Percentiles rank a stretch among this genome's conserved stretches.
Conservation (phyloP, 2,797 vertebrate species). For the Pangasius djambal region DNA sequence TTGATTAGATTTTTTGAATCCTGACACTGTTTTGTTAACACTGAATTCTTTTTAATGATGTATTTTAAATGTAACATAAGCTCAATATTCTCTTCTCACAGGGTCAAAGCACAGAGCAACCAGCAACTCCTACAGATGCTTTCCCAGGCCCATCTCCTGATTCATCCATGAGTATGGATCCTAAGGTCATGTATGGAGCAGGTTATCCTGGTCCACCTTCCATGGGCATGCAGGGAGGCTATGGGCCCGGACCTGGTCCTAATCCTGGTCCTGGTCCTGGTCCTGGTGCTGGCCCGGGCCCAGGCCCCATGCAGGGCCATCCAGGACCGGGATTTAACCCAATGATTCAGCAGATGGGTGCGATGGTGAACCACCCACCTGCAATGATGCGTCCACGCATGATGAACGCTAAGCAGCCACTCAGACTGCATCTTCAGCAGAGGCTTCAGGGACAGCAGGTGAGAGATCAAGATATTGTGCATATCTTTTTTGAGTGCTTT, state of each 20-base stretch:
- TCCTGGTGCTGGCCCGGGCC: not conserved
- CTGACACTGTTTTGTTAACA: not conserved
- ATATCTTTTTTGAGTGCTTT: not conserved
- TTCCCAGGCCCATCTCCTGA: constrained; percentile 86
- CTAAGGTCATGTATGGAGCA: constrained; percentile 87
- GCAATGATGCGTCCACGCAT: constrained; percentile 86
- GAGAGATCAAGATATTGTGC: constrained; percentile 5
- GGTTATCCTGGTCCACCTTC: constrained; percentile 87
- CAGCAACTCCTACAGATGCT: constrained; percentile 76
- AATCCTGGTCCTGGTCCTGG: constrained; percentile 65
- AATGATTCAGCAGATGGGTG: constrained; percentile 73
- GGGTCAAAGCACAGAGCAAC: constrained; percentile 85
- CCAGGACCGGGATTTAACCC: constrained; percentile 73
- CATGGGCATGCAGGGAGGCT: constrained; percentile 82
- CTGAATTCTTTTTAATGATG: not conserved
- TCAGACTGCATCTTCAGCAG: constrained; percentile 96
- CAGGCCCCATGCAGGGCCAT: constrained; percentile 73
- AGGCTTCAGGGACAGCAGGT: constrained; percentile 97
- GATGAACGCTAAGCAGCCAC: constrained; percentile 87
- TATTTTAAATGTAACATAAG: not conserved
- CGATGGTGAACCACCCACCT: constrained; percentile 87
- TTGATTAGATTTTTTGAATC: not conserved
- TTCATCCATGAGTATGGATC: constrained; percentile 84
- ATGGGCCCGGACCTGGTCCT: constrained; percentile 61
- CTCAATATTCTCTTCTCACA: constrained; percentile 59